Conservation (phyloP, 2,888 invertebrate genomes). For the Diloba caeruleocephala region DNA sequence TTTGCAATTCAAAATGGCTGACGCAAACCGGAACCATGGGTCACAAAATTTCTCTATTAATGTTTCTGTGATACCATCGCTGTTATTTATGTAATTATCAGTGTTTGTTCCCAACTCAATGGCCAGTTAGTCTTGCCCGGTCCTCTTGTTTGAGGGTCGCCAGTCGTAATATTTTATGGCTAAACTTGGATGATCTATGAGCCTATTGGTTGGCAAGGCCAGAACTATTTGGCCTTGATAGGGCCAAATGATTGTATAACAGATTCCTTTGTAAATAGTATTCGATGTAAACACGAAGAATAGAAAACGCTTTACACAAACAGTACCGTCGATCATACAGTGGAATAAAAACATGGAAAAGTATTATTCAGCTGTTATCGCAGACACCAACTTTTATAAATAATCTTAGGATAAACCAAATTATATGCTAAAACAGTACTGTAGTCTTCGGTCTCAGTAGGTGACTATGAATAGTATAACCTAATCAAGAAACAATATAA, state of each 20-base stretch:
- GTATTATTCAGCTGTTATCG: no score
- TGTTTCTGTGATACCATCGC: conserved; percentile 34
- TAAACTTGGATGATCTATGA: conserved; percentile 46
- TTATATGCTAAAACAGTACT: no score
- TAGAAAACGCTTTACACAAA: no score
- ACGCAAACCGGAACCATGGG: conserved; percentile 38
- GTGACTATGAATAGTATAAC: no score
- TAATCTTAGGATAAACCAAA: no score
- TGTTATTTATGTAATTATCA: conserved; percentile 56
- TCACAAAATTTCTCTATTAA: conserved; percentile 45
- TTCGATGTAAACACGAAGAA: no score
- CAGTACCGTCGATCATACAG: no score
- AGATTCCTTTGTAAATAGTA: no score
- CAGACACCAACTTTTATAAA: no score
- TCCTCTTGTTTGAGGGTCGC: conserved; percentile 20
- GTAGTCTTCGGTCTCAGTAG: no score
- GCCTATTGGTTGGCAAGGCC: conserved; percentile 23
- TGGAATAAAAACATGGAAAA: no score
- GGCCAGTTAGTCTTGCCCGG: conserved; percentile 27
- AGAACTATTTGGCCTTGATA: conserved; percentile 13
- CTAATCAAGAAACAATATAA: no score
- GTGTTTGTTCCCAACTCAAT: conserved; percentile 38
- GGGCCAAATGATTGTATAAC: conserved; percentile 11
- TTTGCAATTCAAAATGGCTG: conserved; percentile 46
- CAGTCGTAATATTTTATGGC: conserved; percentile 48